Conservation (phyloP, 2,113 vertebrate genomes). For the Equus quagga region DNA sequence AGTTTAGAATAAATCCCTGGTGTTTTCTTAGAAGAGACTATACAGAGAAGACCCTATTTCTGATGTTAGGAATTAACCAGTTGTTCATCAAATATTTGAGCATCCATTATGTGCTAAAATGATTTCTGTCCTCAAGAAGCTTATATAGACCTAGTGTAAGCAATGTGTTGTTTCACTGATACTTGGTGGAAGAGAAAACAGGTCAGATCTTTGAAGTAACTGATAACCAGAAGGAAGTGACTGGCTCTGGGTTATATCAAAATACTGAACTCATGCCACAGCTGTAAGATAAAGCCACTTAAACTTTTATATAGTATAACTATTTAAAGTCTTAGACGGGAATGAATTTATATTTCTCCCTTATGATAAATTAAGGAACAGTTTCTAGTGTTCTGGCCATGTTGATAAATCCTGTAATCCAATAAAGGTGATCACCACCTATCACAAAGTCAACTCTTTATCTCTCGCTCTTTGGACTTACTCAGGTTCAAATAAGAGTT, state of each 20-base stretch:
- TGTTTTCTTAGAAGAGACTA: not conserved
- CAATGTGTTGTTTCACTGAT: not conserved
- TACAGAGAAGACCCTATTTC: not conserved
- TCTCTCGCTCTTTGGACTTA: not conserved
- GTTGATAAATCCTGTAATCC: not conserved
- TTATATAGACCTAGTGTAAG: not conserved
- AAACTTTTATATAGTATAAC: not conserved
- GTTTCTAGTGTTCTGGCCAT: not conserved
- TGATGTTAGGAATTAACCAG: not conserved
- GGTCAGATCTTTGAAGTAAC: not conserved
- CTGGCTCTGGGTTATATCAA: not conserved
- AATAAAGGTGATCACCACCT: not conserved
- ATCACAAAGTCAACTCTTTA: not conserved
- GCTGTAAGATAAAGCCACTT: not conserved
- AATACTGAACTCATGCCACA: not conserved
- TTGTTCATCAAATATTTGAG: slow-evolving; percentile 13
- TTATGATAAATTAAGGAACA: not conserved
- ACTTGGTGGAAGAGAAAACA: not conserved
- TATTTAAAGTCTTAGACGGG: slow-evolving; percentile 19
- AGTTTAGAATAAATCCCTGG: not conserved
- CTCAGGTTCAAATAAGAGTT: slow-evolving; percentile 12
- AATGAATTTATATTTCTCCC: not conserved
- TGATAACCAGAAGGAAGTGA: not conserved
- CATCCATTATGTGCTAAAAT: not conserved
- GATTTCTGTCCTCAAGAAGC: not conserved